Evolutionary conservation across 2,797 vertebrate genomes (phyloP), one percentile per base, ranked within the genome.

Genomic region (Enteromius afrohamiltoni): DNA sequence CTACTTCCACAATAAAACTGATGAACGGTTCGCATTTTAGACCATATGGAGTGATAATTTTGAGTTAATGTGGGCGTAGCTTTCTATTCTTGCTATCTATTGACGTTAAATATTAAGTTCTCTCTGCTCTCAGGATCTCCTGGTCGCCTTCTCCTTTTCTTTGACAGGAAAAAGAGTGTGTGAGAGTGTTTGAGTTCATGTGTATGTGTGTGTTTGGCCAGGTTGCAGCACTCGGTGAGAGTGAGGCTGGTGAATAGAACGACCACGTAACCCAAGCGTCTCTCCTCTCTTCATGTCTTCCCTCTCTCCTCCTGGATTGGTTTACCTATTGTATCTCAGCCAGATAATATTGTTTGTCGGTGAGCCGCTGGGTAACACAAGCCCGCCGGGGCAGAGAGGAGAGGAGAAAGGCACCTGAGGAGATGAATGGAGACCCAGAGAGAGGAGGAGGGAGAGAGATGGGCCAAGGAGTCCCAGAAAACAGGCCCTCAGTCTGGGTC

Each of bases 261-360:
- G 60, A 37, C 76, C 37, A 47, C 79, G 87, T 73, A 88, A 87
- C 77, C 80, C 60, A 87, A 86, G 84, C 4, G n/a, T 14, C 62
- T 71, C 45, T 83, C 80, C 79, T 79, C 84, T 70, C 55, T 71
- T 83, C 79, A 83, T 67, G 79, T 85, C 75, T 53, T 82, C 81
- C 70, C 45, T 55, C 62, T 86, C 75, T 47, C 68, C 73, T 71
- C 42, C 64, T 76, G 82, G 80, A 83, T 86, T 85, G 86, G 77
- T 45, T 84, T 86, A 88, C 80, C 88, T 87, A 89, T 89, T 88
- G 87, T 88, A 71, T 37, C 40, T 23, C 65, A 55, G 45, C 53
- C 64, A 90, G 90, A 90, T 88, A 90, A 88, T 86, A 90, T 83
- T 87, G 87, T 86, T 71, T 64, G 64, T 74, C 53, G 17, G 51